Evolutionary conservation across 2,888 invertebrate species (phyloP), one percentile per base, ranked within the genome.

Genomic region (Bhutanitis thaidina): DNA sequence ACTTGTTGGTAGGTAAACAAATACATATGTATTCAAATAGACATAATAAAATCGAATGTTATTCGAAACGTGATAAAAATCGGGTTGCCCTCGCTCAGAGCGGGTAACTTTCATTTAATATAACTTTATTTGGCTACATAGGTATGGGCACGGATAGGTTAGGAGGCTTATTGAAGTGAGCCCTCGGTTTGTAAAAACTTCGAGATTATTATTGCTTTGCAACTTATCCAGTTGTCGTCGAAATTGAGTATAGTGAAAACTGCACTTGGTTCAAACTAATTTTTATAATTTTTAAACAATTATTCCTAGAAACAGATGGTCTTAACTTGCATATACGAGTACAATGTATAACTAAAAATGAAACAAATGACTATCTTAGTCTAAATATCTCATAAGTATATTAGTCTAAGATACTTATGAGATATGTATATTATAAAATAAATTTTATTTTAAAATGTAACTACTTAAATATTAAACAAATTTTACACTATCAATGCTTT

Each of bases 91-190:
- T 60, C 55, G 62, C 58, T 65, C 62, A 66, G 69, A 67, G 67
- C 64, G 64, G 64, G 60, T 59, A 69, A 71, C 66, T 70, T 74
- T 69, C 67, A 74, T 79, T 77, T 77, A 74, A 78, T 76, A 77
- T 76, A 73, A 71, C 68, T 74, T 77, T 75, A 78, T 77, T 75
- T 70, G 64, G 70, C 68, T 70, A 65, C 60, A 59, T 61, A 66
- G 66, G 66, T 65, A 64, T 61, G 65, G 64, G 65, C 54, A 66
- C 59, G 60, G 66, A 64, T 66, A 69, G 63, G 64, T 67, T 65
- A 65, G 67, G 60, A 61, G 65, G 72, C 69, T 74, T 72, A 73
- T 65, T 69, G 61, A 56, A 67, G 65, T 70, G 62, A 71, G 63
- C 64, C 64, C 64, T 55, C 60, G 59, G 60, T 64, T 61, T 54